Percentiles rank a stretch among this genome's conserved stretches.
Conservation (phyloP, 2,113 vertebrate genomes). For the Galemys pyrenaicus region DNA sequence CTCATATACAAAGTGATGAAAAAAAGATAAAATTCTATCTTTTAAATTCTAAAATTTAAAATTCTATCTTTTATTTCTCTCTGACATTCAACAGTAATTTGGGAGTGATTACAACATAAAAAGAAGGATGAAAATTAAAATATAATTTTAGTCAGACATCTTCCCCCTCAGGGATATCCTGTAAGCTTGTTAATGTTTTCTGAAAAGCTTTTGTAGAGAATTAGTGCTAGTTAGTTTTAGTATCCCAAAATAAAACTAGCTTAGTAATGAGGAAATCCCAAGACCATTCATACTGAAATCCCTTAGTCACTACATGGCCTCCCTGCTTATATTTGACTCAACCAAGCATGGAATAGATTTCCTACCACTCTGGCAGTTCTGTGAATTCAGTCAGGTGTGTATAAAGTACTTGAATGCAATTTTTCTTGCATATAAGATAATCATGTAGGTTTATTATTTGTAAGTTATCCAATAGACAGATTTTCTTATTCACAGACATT, state of each 20-base stretch:
- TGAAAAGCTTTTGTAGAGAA: constrained; percentile 46
- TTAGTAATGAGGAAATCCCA: background rate
- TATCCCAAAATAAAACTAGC: background rate
- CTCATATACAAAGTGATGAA: background rate
- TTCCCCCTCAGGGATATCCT: background rate
- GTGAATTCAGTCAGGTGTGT: background rate
- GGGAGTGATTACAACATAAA: constrained; percentile 12
- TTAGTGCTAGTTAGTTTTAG: background rate
- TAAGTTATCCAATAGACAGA: background rate
- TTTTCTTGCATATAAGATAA: background rate
- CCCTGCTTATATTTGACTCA: background rate
- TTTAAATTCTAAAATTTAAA: constrained; percentile 32
- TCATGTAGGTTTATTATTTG: background rate
- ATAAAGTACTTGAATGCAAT: background rate
- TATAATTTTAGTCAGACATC: background rate
- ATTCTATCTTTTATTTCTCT: background rate
- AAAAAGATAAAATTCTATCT: background rate
- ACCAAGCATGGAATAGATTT: background rate
- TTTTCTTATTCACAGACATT: background rate
- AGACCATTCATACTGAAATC: background rate
- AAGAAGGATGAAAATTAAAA: constrained; percentile 9
- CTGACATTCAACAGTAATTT: background rate
- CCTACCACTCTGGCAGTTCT: background rate
- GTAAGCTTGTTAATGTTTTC: background rate
- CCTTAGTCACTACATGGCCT: background rate